Percentiles rank a stretch among this genome's conserved stretches.
Conservation (phyloP, 2,888 invertebrate species). For the Lumbricus terrestris region DNA sequence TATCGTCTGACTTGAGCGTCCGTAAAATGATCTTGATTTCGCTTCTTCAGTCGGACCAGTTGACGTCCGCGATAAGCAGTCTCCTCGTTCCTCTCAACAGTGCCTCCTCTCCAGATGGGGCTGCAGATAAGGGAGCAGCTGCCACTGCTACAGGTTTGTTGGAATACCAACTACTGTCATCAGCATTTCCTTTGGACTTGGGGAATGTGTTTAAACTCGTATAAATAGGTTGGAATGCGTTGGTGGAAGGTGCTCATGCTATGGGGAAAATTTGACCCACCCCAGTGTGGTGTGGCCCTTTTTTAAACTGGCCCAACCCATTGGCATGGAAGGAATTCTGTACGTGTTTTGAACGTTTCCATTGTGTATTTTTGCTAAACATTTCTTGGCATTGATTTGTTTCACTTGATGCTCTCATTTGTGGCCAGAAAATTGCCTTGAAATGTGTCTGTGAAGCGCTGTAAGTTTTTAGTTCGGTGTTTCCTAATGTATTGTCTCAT, state of each 20-base stretch:
- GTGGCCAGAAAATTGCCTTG: no score
- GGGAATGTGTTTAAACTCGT: conserved; percentile 3
- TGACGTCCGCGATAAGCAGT: conserved; percentile 9
- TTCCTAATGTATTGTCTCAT: background rate
- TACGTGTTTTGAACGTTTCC: background rate
- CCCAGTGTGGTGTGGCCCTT: background rate
- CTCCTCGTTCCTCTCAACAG: background rate
- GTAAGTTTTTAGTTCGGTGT: background rate
- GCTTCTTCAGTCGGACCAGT: background rate
- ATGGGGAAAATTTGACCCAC: background rate
- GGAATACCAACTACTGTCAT: background rate
- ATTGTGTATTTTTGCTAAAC: background rate
- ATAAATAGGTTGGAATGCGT: background rate
- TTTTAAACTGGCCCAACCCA: background rate
- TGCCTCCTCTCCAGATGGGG: background rate
- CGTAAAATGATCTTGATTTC: conserved; percentile 16
- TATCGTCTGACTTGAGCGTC: background rate
- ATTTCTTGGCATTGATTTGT: background rate
- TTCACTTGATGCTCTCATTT: no score
- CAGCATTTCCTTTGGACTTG: background rate
- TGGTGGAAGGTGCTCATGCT: background rate
- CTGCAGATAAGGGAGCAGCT: conserved; percentile 6
- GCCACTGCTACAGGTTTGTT: background rate
- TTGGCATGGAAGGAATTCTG: background rate
- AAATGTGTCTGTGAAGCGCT: no score